Evolutionary conservation across 2,113 vertebrate genomes (phyloP).

Genomic region (Sitta europaea): DNA sequence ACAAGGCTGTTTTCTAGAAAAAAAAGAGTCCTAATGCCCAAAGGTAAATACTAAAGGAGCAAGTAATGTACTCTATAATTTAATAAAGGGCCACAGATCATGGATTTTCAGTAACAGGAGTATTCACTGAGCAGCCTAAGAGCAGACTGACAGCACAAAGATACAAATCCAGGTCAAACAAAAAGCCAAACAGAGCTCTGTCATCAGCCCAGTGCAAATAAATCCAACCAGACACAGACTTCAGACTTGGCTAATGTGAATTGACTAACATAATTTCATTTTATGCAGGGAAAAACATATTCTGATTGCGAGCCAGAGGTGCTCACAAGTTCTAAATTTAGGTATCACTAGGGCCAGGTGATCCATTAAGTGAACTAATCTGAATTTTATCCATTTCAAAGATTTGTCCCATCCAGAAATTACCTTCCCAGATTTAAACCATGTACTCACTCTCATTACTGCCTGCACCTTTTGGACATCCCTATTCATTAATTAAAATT

Average conservation of each 20-base stretch:
- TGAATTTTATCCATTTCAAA: conserved; percentile 43
- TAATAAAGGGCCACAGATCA: background rate
- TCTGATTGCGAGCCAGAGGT: conserved; percentile 53
- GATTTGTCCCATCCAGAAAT: background rate
- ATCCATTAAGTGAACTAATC: conserved; percentile 12
- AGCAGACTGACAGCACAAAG: background rate
- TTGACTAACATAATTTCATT: conserved; percentile 65
- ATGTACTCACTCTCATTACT: background rate
- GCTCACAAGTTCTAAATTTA: conserved; percentile 43
- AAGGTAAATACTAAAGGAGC: conserved; percentile 10
- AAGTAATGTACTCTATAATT: background rate
- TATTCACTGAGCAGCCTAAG: background rate
- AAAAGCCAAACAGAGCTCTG: conserved; percentile 29
- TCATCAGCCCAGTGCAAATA: conserved; percentile 44
- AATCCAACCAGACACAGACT: conserved; percentile 63
- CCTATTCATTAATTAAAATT: background rate
- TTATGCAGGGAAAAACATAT: conserved; percentile 63
- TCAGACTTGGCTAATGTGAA: conserved; percentile 51
- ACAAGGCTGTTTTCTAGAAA: background rate
- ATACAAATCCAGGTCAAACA: conserved; percentile 1
- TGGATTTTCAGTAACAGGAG: background rate
- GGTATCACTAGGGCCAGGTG: conserved; percentile 8
- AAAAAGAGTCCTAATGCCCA: background rate
- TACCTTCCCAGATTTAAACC: background rate
- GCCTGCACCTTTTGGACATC: background rate